Base-by-base conservation (phyloP, 2,797 vertebrate genomes). In the Apogon hyalosoma region DNA sequence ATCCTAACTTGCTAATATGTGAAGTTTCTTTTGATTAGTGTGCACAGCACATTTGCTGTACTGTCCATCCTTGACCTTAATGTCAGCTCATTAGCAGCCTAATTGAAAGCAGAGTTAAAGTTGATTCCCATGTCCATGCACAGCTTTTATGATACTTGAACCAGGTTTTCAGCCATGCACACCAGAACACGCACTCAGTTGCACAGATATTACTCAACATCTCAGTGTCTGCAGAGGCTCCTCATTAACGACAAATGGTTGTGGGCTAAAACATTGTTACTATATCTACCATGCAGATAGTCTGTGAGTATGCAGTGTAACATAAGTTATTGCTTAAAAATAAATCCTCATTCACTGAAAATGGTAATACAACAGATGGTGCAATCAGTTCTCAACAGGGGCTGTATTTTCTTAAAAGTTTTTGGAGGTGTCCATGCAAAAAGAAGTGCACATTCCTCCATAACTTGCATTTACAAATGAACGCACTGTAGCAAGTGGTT, bases 1-100 rank as follows among this genome's bases (percentile, higher is more conserved):
- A 64, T 49, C 46, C 51, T 69, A 63, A 48, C 24, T 42, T 49
- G 63, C 58, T 57, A 56, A 45, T 73, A 14, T 3, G 42, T 59
- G 21, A 75, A 52, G 9, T 74, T 78, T 58, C 54, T 74, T 80
- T 75, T 86, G 73, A 87, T 88, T 84, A 79, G 61, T 40, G 47
- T 54, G 64, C 55, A 42, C 2, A 56, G 51, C 67, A 74, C 72
- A 68, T 53, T 63, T 55, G 55, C 77, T 60, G 62, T 69, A 28
- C 58, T 52, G 72, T 75, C 75, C 77, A 83, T 81, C 82, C 62
- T 65, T 75, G 79, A 85, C 82, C 82, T 81, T 78, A 80, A 84
- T 83, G 84, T 75, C 86, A 77, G 82, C 86, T 85, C 84, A 82
- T 87, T 86, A 85, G 54, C 71, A 43, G 43, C 62, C 56, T 87